A percentile compares a stretch with the other conserved stretches of the same genome.
Evolutionary conservation across 2,113 vertebrate species (phyloP).

Genomic region (Sturnus vulgaris): DNA sequence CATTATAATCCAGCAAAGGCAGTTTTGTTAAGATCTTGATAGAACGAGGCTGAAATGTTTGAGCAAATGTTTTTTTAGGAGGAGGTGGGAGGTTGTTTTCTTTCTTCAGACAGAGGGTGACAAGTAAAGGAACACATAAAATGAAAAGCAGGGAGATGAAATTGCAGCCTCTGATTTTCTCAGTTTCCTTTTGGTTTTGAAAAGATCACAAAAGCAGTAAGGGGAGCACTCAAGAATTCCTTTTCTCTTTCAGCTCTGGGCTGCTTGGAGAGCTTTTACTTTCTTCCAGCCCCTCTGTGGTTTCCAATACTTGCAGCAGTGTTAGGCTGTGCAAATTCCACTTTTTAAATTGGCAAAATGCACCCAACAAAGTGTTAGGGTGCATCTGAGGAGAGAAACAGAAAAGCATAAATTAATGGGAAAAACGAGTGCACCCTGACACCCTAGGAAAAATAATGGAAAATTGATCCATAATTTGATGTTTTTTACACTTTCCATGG

Average conservation of each 20-base stretch:
- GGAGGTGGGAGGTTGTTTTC: background rate
- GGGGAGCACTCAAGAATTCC: background rate
- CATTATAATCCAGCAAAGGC: background rate
- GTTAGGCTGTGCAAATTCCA: background rate
- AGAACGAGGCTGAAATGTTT: background rate
- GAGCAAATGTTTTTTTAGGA: background rate
- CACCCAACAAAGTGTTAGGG: background rate
- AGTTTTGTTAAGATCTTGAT: background rate
- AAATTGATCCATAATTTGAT: background rate
- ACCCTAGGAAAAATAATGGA: background rate
- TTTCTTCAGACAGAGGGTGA: background rate
- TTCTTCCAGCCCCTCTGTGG: background rate
- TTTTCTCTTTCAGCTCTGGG: background rate
- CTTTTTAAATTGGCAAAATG: background rate
- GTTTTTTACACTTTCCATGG: accelerated
- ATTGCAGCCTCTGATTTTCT: background rate
- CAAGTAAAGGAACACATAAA: background rate
- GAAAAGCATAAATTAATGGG: background rate
- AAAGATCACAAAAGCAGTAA: background rate
- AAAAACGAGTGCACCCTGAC: background rate
- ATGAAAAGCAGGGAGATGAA: background rate
- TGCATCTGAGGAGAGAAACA: background rate
- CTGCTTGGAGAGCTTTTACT: background rate
- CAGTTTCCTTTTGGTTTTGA: background rate
- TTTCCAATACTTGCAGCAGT: background rate